Evolutionary conservation across 2,797 vertebrate species (phyloP), one percentile per base, ranked within the genome.

Genomic region (Podargus strigoides): DNA sequence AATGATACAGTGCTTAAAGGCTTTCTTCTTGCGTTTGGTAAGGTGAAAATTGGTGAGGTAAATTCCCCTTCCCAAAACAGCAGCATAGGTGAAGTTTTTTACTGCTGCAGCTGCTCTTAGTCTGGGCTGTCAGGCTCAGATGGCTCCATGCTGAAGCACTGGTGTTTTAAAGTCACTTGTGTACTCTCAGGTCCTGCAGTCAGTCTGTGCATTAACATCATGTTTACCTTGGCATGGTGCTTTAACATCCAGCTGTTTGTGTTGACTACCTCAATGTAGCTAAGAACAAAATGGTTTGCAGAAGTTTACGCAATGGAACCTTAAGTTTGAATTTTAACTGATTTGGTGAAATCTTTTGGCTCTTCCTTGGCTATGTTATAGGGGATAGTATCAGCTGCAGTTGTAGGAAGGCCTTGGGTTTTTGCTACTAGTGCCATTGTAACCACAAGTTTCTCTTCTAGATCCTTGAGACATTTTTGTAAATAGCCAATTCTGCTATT

Each of bases 1-100:
- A 92, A 85, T 94, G 80, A 86, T 80, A 44, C 10, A 46, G 46
- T 26, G 42, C 66, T 87, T 90, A 30, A 89, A 90, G 70, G 55
- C 81, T 96, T 94, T 91, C 77, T 93, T 91, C 56, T 80, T 87
- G 66, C 47, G 92, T 94, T 90, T 1, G 5, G 74, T 81, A 16
- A 84, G 82, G 79, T 53, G 60, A 91, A 94, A 94, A 92, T 60
- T 22, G 27, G 37, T 59, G 15, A 77, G 60, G 55, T 49, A n/a
- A 87, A 90, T 72, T 92, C 36, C 63, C n/a, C n/a, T 85, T 68
- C 69, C 78, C n/a, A 89, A 94, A 53, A 67, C 64, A 69, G 70
- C 55, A 68, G n/a, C 42, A 42, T 77, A 89, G 85, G 49, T 87
- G 81, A 83, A 82, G 60, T 60, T 60, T 47, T 7, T 52, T 62